Percentiles rank a stretch among this genome's conserved stretches.
These are phyloP conservation scores for Teleogryllus oceanicus DNA, from an alignment of 2,888 invertebrate genomes.

Conservation along the genomic window DNA sequence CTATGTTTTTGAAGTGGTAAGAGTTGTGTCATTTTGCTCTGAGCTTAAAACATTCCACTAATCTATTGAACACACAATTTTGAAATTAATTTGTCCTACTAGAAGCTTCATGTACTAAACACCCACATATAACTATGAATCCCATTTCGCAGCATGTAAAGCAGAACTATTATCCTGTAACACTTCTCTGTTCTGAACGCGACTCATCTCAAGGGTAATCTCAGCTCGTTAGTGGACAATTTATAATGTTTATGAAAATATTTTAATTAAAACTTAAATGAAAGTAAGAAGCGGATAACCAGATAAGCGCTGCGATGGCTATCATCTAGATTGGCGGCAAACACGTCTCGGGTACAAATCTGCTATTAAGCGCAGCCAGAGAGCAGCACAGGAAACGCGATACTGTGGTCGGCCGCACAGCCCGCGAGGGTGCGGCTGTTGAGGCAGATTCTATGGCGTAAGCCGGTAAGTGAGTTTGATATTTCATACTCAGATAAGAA, in stretches of 20 bases:
- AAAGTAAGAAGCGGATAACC: constrained; percentile 7
- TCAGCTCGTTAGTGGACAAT: constrained; percentile 1
- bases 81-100: too few species aligned
- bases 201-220: neutral
- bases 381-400: neutral
- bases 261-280: constrained; percentile 6
- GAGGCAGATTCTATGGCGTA: too few species aligned
- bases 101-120: too few species aligned
- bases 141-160: too few species aligned
- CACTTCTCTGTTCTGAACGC: neutral
- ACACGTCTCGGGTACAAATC: neutral
- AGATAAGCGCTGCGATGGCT: neutral
- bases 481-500: too few species aligned
- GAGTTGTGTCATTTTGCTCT: too few species aligned
- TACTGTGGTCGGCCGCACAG: neutral
- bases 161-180: too few species aligned
- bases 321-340: neutral
- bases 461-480: too few species aligned
- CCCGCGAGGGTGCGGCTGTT: neutral
- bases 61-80: too few species aligned
- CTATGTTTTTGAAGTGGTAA: too few species aligned
- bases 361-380: neutral
- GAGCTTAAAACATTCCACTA: too few species aligned
- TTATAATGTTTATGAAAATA: constrained; percentile 18
- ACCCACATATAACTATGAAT: too few species aligned